phyloP scores from a whole-genome alignment of 2,113 vertebrate species.

The Xerus inauris region DNA sequence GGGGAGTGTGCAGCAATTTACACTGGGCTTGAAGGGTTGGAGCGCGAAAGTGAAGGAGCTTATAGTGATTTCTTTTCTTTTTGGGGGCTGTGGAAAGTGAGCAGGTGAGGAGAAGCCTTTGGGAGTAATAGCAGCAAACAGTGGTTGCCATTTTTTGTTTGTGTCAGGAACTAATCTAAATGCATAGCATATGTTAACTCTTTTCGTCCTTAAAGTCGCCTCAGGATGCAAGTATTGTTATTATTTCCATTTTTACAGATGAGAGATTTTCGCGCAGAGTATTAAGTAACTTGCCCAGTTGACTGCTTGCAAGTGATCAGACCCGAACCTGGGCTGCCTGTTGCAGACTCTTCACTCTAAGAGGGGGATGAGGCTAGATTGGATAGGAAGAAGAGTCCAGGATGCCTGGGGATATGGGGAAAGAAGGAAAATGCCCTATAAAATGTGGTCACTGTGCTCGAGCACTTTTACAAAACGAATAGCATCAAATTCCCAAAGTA shows the following conservation, averaged over 20 bases:
- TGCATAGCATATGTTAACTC: not conserved
- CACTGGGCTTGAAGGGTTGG: not conserved
- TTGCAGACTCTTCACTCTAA: not conserved
- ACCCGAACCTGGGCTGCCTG: not conserved
- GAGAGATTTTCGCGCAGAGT: not conserved
- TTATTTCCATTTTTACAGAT: not conserved
- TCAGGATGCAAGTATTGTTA: not conserved
- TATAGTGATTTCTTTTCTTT: not conserved
- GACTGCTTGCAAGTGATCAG: not conserved
- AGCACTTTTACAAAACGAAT: not conserved
- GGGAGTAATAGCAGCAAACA: not conserved
- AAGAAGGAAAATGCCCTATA: not conserved
- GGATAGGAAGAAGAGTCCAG: not conserved
- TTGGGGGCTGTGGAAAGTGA: not conserved
- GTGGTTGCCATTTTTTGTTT: no score
- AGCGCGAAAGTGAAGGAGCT: not conserved
- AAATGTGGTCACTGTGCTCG: not conserved
- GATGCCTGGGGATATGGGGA: not conserved
- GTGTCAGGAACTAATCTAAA: not conserved
- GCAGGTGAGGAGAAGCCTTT: not conserved
- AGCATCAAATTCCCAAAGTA: not conserved
- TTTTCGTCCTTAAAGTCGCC: not conserved
- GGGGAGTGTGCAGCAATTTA: not conserved
- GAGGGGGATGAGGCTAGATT: not conserved
- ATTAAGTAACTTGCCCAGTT: not conserved